phyloP scores from a whole-genome alignment of 1,140 invertebrate species.

The Aricia agestis region DNA sequence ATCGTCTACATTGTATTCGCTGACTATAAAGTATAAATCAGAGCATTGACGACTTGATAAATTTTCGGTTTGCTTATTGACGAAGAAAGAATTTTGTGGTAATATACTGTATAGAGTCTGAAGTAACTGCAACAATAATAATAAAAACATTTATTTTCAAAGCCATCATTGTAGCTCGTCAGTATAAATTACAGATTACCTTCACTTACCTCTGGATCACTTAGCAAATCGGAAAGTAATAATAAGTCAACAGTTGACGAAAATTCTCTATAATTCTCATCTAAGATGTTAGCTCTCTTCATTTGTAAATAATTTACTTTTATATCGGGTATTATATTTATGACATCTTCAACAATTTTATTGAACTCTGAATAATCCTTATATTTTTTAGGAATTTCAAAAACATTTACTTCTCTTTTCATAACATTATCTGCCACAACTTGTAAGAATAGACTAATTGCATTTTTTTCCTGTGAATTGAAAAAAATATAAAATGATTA shows the following conservation, averaged over 20 bases:
- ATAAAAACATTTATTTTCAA: neutral
- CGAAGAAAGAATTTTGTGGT: slow-evolving; percentile 16
- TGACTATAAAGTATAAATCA: slow-evolving; percentile 14
- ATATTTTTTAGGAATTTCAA: slow-evolving; percentile 7
- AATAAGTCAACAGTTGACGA: neutral
- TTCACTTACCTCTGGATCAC: neutral
- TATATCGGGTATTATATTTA: neutral
- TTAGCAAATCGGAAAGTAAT: neutral
- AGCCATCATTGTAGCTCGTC: neutral
- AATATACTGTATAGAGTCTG: slow-evolving; percentile 6
- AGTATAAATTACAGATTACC: neutral
- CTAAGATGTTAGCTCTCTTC: neutral
- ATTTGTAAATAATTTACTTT: slow-evolving; percentile 13
- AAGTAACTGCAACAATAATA: slow-evolving; percentile 13
- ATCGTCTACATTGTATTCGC: neutral
- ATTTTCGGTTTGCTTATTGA: slow-evolving; percentile 17
- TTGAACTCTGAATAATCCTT: neutral
- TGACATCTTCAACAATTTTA: neutral
- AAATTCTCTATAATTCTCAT: neutral
- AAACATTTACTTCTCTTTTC: slow-evolving; percentile 11
- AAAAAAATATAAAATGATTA: neutral
- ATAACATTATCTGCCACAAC: slow-evolving; percentile 18
- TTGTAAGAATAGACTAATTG: slow-evolving; percentile 19
- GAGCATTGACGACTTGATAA: slow-evolving; percentile 14
- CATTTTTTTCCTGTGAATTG: slow-evolving; percentile 17